Evolutionary conservation across 2,888 invertebrate genomes (phyloP), one percentile per base, ranked within the genome.

Genomic region (Epistrophe eligans): DNA sequence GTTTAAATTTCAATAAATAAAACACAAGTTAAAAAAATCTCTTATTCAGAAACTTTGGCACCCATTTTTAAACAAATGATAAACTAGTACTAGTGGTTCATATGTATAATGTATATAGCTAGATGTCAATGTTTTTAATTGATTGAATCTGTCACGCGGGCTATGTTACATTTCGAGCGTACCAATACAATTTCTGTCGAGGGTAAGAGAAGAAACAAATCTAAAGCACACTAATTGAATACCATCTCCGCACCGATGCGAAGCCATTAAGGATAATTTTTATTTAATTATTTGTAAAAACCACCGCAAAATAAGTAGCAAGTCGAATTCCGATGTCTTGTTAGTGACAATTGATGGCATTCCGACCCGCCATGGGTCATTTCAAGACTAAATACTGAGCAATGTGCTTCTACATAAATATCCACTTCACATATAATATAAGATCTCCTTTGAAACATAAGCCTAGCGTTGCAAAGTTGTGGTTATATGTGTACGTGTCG

Each of bases 341-440:
- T 92, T 91, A 91, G 89, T 90, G 90, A 91, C 91, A 92, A 92
- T 92, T 92, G 91, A 91, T 91, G 91, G 91, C 91, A 90, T 90
- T 89, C 90, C 90, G 90, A 91, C 91, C 91, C 91, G 90, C 90
- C 90, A 90, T 89, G 91, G 91, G 92, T 92, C 92, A 92, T 91
- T 91, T 89, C 80, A 84, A 89, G 84, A 88, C 83, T 90, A 90
- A 89, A 90, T 89, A 89, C 87, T 85, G 72, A 88, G 40, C 77
- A 67, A 45, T 64, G 67, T 19, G 74, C 77, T 57, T 48, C 4
- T 28, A 55, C 24, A 24, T 24, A 24, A 24, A 24, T 10, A 35
- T 28, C 28, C 58, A 58, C 58, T 58, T 11, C 58, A 38, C n/a
- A 52, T 32, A 19, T 17, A 45, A 50, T 73, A 11, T 19, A 58